Evolutionary conservation across 2,888 invertebrate genomes (phyloP).

Genomic region (Microctonus brassicae): DNA sequence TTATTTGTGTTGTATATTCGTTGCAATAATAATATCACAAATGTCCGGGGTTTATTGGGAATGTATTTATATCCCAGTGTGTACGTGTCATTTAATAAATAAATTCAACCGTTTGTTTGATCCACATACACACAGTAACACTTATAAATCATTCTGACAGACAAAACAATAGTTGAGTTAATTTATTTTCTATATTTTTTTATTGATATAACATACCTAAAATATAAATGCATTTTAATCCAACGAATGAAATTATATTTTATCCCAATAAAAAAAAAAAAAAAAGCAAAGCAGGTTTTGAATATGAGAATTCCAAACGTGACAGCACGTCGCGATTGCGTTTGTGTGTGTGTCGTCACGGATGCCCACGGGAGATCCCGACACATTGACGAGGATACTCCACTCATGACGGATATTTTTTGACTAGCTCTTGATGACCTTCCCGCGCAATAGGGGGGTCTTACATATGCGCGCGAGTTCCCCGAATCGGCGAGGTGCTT

Average conservation of each 20-base stretch:
- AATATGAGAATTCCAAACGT: constrained; percentile 8
- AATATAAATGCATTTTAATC: background rate
- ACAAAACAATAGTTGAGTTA: background rate
- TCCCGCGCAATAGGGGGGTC: background rate
- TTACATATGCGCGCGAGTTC: background rate
- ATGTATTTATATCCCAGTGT: background rate
- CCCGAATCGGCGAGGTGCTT: background rate
- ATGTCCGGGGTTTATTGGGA: too few species aligned
- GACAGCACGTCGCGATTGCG: constrained; percentile 5
- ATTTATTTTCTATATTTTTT: background rate
- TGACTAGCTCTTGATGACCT: background rate
- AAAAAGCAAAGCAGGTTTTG: background rate
- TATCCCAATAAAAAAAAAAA: too few species aligned
- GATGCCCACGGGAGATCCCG: background rate
- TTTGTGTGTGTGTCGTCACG: background rate
- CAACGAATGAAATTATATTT: background rate
- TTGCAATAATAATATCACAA: background rate
- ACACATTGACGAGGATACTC: constrained; percentile 20
- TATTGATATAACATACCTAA: background rate
- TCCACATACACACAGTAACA: background rate
- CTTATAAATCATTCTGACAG: background rate
- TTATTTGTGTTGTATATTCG: too few species aligned
- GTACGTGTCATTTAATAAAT: constrained; percentile 7
- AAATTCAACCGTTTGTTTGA: constrained; percentile 5
- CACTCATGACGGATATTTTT: constrained; percentile 2